Evolutionary conservation across 92 coral and sea anemone genomes (phyloP).

Genomic region (Virgularia gustaviana): DNA sequence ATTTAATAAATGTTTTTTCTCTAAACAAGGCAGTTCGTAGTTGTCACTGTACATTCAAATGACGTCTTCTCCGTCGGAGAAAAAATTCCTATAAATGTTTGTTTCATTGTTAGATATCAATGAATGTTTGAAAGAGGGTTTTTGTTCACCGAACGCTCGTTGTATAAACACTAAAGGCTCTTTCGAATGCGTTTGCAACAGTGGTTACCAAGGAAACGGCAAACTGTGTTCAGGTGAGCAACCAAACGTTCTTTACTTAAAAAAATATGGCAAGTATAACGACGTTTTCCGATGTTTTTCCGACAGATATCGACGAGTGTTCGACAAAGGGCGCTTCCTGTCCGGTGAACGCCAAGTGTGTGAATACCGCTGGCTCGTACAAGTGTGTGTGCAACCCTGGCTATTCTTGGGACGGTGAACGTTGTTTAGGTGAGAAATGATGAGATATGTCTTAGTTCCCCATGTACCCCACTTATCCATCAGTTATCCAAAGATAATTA

Average conservation of each 20-base stretch:
- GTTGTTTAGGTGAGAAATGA: constrained; percentile 64
- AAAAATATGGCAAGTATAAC: too few relatives aligned
- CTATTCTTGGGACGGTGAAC: constrained; percentile 48
- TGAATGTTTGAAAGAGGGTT: background rate
- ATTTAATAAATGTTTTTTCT: too few relatives aligned
- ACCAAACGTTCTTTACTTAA: too few relatives aligned
- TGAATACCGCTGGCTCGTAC: constrained; percentile 63
- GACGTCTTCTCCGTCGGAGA: too few relatives aligned
- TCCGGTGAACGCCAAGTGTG: constrained; percentile 59
- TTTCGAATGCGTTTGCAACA: constrained; percentile 5
- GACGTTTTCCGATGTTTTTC: too few relatives aligned
- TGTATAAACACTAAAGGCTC: constrained; percentile 24
- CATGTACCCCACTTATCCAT: too few relatives aligned
- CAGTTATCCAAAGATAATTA: too few relatives aligned
- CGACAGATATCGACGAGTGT: constrained; percentile 40
- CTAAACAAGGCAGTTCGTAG: too few relatives aligned
- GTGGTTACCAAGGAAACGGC: background rate
- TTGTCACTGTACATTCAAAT: too few relatives aligned
- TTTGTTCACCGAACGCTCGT: constrained; percentile 12
- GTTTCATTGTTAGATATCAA: constrained; percentile 8
- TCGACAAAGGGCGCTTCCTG: constrained; percentile 23
- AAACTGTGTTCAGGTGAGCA: background rate
- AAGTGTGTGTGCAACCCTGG: constrained; percentile 63
- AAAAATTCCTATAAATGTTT: background rate
- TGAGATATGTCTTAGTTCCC: too few relatives aligned